Conservation (phyloP, 2,797 vertebrate species). For the Ceyx erithaca region DNA sequence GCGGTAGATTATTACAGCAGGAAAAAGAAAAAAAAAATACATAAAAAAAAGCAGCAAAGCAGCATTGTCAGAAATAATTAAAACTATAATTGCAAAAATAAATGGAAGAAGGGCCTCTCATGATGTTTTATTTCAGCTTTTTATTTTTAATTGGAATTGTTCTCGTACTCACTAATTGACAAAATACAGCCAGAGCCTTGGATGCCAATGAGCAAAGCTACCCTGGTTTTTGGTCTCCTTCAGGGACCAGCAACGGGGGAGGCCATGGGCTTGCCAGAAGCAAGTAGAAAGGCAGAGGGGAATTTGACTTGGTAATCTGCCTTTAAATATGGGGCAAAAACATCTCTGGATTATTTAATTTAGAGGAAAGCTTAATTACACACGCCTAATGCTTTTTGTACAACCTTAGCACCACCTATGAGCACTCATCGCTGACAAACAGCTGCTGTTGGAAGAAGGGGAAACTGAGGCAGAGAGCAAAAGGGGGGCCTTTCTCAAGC, state of each 20-base stretch:
- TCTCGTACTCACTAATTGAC: conserved; percentile 31
- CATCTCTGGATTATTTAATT: background rate
- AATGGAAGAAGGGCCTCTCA: conserved; percentile 20
- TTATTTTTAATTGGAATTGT: conserved; percentile 52
- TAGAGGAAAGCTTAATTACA: background rate
- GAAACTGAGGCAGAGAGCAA: background rate
- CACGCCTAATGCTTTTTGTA: background rate
- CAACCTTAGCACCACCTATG: background rate
- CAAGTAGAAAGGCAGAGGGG: background rate
- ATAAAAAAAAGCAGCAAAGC: background rate
- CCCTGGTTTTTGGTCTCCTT: background rate
- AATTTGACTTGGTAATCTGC: background rate
- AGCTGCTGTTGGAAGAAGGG: background rate
- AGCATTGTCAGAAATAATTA: conserved; percentile 65
- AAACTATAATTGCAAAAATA: conserved; percentile 59
- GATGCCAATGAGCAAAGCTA: background rate
- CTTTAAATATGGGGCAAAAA: background rate
- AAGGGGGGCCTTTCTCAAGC: background rate
- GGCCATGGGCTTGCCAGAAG: background rate
- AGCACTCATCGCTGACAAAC: background rate
- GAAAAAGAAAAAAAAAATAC: background rate
- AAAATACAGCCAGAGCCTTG: background rate
- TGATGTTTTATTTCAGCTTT: conserved; percentile 35
- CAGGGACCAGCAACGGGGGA: background rate
- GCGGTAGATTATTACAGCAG: background rate